phyloP scores from a whole-genome alignment of 2,113 vertebrate genomes.

The Aythya baeri region DNA sequence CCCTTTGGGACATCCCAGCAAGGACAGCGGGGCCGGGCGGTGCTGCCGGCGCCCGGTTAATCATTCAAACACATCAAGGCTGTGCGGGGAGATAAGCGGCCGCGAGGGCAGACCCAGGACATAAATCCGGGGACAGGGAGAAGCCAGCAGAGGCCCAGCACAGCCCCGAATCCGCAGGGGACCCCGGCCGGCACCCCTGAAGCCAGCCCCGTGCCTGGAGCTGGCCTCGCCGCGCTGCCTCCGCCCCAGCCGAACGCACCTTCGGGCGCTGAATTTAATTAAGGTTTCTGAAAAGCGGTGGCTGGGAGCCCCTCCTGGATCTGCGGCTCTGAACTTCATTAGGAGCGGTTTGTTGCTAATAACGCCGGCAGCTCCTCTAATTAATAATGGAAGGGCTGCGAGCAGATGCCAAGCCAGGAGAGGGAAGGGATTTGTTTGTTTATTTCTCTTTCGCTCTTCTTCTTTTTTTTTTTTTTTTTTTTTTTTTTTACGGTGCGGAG shows the following conservation, averaged over 20 bases:
- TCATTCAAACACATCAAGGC: not conserved
- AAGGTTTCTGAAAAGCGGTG: slow-evolving; percentile 59
- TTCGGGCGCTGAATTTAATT: slow-evolving; percentile 62
- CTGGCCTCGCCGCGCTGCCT: not conserved
- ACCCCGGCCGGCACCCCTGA: not conserved
- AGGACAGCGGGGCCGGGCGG: rapidly evolving
- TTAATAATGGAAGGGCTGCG: slow-evolving; percentile 65
- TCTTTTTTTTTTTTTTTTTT: not conserved
- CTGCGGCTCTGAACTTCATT: slow-evolving; percentile 67
- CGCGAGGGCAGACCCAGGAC: not conserved
- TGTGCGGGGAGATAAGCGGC: not conserved
- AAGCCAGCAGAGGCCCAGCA: not conserved
- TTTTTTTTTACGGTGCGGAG: not conserved
- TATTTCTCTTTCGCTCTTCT: slow-evolving; percentile 22
- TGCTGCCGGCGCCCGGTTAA: not conserved
- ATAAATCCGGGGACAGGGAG: not conserved
- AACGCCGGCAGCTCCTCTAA: slow-evolving; percentile 61
- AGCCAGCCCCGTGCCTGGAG: not conserved
- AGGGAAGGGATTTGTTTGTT: slow-evolving; percentile 66
- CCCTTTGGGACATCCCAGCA: not conserved
- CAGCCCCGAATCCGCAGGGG: not conserved
- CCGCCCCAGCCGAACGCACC: slow-evolving; percentile 19
- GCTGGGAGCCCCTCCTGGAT: slow-evolving; percentile 61
- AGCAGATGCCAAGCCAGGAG: slow-evolving; percentile 66
- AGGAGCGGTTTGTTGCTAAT: slow-evolving; percentile 65